Base-by-base conservation (phyloP, 1,140 invertebrate genomes). In the Cyclina sinensis region DNA sequence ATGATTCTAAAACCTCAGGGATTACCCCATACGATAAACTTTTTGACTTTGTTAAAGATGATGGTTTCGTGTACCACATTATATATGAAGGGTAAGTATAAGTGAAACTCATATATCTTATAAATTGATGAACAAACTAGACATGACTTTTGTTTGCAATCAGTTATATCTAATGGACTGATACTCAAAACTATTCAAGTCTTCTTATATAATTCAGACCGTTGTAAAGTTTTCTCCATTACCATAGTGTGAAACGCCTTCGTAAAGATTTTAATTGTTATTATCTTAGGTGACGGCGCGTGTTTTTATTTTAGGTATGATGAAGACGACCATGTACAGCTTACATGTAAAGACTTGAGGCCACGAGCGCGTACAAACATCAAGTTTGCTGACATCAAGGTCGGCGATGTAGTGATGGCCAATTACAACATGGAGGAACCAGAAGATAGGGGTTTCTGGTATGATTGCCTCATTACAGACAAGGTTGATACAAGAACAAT, bases 381-480 rank as follows among this genome's bases (percentile, higher is more conserved):
- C 54, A 92, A 96, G 57, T 94, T 97, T 73, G 92, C 96, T 7
- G 95, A 97, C 74, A 92, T 98, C 18, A 95, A 96, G 92, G 91
- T 96, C 30, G 97, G 97, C 16, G 96, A 97, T 82, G 96, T 92
- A 86, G 96, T 98, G 5, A 97, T 98, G 96, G 96, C 97, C 0
- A 98, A 98, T 96, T 97, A 97, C 91, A 98, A 98, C 93, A 96
- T 97, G 57, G 97, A 98, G 91, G 95, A 97, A 35, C 97, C 97
- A 0, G 95, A 96, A 39, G 96, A 96, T 93, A 96, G 96, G 94
- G 98, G 98, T 16, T 96, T 97, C 93, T 98, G 98, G 98, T 98
- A 97, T 95, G 97, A 97, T 76, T 96, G 96, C 88, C 93, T 95
- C n/a, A 94, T 97, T 48, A 96, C 95, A n/a, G 93, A 85, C 5